Base-by-base conservation (phyloP, 37 sponge, comb jelly and placozoan genomes). In the Bolinopsis microptera region DNA sequence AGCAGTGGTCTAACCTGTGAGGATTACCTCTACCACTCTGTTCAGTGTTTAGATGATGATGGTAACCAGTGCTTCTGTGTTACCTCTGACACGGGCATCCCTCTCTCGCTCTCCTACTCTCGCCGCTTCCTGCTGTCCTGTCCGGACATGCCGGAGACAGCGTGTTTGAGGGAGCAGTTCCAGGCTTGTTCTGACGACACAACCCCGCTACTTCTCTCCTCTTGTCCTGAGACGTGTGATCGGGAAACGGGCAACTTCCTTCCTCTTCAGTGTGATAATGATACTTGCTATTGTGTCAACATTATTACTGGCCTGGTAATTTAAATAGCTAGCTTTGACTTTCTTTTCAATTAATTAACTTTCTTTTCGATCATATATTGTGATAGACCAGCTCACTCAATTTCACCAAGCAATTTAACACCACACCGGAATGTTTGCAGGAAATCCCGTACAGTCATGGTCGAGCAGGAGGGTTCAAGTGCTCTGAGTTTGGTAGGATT, bases 201-300 rank as follows among this genome's bases (percentile, higher is more conserved):
- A 18, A 18, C 61, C 61, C 61, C 61, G 5, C 61, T 48, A 5
- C 61, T 48, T 13, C 61, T 48, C 61, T 48, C 61, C 5, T 48
- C 61, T 18, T 48, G 61, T 48, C 61, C 61, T 5, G 61, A 48
- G 5, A 13, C 13, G 9, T 48, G 61, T 48, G 13, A 48, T 48
- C 61, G 9, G 61, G 61, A 48, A 18, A 48, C 61, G 61, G 61
- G 61, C 5, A 13, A 48, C 13, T 48, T 48, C 13, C 61, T 48
- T 18, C 61, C 61, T 48, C 75, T 72, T 8, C 75, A 28, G 26
- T 72, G 75, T 72, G 26, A 72, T 72, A 28, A 72, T n/a, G 18
- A 72, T 28, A 72, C 75, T 8, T 72, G 75, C 31, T 72, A n/a
- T n/a, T 72, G 75, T 21, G 75, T 72, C 31, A 72, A 72, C 75